Percentiles rank a stretch among this genome's conserved stretches.
phyloP scores from a whole-genome alignment of 2,888 invertebrate genomes.

The Zygogramma bicolorata region DNA sequence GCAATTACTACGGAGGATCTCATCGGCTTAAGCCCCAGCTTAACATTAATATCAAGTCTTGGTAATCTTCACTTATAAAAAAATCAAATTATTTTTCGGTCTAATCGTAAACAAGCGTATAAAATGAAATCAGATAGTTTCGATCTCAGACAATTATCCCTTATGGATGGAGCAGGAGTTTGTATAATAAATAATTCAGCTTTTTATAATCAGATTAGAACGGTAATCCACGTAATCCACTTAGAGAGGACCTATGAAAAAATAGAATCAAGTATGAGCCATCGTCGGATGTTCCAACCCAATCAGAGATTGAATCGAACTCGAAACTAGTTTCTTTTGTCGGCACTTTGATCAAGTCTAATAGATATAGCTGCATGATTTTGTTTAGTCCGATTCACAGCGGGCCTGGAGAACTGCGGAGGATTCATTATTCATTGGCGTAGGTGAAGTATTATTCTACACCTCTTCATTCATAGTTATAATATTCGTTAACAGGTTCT shows the following conservation, averaged over 20 bases:
- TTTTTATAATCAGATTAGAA: slow-evolving; percentile 44
- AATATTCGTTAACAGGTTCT: too few relatives aligned
- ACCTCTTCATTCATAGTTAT: too few relatives aligned
- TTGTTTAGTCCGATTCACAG: slow-evolving; percentile 60
- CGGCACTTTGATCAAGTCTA: slow-evolving; percentile 60
- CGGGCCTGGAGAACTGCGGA: slow-evolving; percentile 36
- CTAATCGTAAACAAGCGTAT: neutral
- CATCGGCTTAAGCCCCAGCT: neutral
- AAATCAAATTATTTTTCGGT: neutral
- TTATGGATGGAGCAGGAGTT: slow-evolving; percentile 32
- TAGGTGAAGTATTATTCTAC: neutral
- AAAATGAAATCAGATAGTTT: slow-evolving; percentile 29
- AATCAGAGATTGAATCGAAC: slow-evolving; percentile 42
- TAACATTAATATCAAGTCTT: neutral
- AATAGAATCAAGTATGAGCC: neutral
- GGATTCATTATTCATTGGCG: slow-evolving; percentile 8
- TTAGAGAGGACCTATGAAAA: slow-evolving; percentile 31
- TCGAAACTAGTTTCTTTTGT: slow-evolving; percentile 58
- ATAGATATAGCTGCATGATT: slow-evolving; percentile 61
- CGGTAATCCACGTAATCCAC: slow-evolving; percentile 49
- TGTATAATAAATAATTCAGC: slow-evolving; percentile 42
- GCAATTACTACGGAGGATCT: neutral
- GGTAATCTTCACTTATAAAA: neutral
- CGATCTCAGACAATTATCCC: slow-evolving; percentile 39
- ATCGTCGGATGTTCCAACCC: slow-evolving; percentile 24